Base-by-base conservation (phyloP, 1,140 invertebrate genomes). In the Heliconius himera region DNA sequence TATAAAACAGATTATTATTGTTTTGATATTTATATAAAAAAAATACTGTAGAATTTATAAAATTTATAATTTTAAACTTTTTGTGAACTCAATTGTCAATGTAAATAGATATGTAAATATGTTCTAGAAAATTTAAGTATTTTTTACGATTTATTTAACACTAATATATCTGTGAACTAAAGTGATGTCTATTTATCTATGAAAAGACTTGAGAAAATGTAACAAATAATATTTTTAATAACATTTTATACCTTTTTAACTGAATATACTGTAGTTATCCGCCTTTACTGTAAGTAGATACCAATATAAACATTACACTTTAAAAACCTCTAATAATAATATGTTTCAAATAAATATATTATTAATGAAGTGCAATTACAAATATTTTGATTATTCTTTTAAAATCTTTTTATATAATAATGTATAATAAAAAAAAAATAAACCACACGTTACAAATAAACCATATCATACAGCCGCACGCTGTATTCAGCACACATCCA, bases 41-140 rank as follows among this genome's bases (percentile, higher is more conserved):
- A 3, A 3, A 29, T 9, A 13, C 8, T 66, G 26, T 26, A 66
- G 9, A 1, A 11, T 66, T 29, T 26, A 29, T 66, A 29, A 13
- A 11, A 66, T 6, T 16, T 66, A 26, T 26, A 16, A 16, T 46
- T 66, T 9, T 29, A 29, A 29, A 73, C 29, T 73, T 75, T 29
- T 72, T 56, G 26, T 26, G 1, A 26, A 26, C 56, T 76, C 56
- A 76, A 76, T 26, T 76, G 51, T 74, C 29, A 18, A 76, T 76
- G 74, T 76, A 76, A 76, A 76, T 76, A 76, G 22, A 66, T 41
- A 51, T 76, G 74, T 76, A 76, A 76, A 76, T 76, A 76, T 41
- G 20, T 18, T 76, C 38, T 76, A 76, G 74, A 76, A 22, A 16
- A 13, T 66, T 66, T 66, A 66, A 66, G 26, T 66, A 66, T 66